Base-by-base conservation (phyloP, 2,888 invertebrate species). In the Ochropacha duplaris region DNA sequence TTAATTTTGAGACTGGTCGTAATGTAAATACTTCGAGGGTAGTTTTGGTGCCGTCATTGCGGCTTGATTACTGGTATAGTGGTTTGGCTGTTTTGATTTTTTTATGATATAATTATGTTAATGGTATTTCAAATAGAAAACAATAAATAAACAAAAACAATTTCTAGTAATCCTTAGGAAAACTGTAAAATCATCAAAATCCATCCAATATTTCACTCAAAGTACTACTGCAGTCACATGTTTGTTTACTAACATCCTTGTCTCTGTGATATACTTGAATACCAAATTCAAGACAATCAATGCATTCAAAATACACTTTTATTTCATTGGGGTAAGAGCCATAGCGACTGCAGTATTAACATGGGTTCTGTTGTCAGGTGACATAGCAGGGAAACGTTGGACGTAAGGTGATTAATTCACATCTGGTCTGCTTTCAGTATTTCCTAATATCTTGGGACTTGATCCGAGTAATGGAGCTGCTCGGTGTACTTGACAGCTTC, bases 11-110 rank as follows among this genome's bases (percentile, higher is more conserved):
- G 87, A 79, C 72, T 74, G 73, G 68, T 76, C 75, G 82, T 88
- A 85, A 87, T 87, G 86, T 86, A 84, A 88, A 87, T 86, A 88
- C 83, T 90, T 88, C 77, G 80, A 87, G 86, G 84, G 83, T 69
- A 84, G 81, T 87, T 88, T 81, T 79, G 81, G 79, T 78, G 74
- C 71, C 77, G 88, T 90, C 88, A 90, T 86, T 83, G 79, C 70
- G 78, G 80, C 81, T 85, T 84, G 84, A 86, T 86, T 84, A 79
- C 79, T 73, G 72, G 79, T 76, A 79, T 78, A 71, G 74, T 70
- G 54, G 56, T 57, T 64, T 58, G 67, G 71, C 72, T 68, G 69
- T 71, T 78, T 78, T 74, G 74, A 78, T 78, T 74, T 76, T 72
- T 68, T 62, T 64, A 57, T 65, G 57, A 72, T 74, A 68, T 69